Evolutionary conservation across 2,888 invertebrate genomes (phyloP).

Genomic region (Ornithoptera alexandrae): DNA sequence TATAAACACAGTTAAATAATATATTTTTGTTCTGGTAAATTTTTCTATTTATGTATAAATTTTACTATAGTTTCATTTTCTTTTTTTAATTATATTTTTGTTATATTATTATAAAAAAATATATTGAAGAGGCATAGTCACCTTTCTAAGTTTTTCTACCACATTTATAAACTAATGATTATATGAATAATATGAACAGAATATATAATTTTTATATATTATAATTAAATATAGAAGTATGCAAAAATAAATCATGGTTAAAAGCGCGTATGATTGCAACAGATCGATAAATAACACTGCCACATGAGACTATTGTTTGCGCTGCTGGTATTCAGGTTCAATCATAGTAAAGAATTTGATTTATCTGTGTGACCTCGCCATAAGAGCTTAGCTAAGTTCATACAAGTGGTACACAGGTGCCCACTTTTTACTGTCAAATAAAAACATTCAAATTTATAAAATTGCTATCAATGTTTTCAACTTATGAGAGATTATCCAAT

Average conservation of each 20-base stretch:
- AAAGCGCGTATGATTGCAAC: constrained; percentile 7
- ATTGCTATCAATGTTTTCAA: neutral
- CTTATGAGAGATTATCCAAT: neutral
- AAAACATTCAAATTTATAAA: neutral
- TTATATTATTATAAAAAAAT: too few species aligned
- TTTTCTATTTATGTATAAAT: neutral
- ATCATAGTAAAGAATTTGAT: constrained; percentile 21
- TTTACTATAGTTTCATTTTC: neutral
- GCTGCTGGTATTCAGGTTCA: constrained; percentile 17
- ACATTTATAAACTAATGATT: too few species aligned
- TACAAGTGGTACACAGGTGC: constrained; percentile 9
- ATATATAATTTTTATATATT: neutral
- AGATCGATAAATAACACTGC: constrained; percentile 12
- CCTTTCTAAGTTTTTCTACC: too few species aligned
- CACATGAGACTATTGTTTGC: constrained; percentile 12
- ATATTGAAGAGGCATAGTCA: too few species aligned
- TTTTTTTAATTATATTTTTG: too few species aligned
- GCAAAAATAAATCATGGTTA: neutral
- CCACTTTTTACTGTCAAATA: neutral
- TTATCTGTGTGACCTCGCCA: constrained; percentile 25
- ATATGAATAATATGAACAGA: too few species aligned
- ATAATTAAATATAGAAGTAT: neutral
- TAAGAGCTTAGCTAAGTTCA: neutral
- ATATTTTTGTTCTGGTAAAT: neutral
- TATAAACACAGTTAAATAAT: neutral